Base-by-base conservation (phyloP, 2,113 vertebrate genomes). In the Perca flavescens region DNA sequence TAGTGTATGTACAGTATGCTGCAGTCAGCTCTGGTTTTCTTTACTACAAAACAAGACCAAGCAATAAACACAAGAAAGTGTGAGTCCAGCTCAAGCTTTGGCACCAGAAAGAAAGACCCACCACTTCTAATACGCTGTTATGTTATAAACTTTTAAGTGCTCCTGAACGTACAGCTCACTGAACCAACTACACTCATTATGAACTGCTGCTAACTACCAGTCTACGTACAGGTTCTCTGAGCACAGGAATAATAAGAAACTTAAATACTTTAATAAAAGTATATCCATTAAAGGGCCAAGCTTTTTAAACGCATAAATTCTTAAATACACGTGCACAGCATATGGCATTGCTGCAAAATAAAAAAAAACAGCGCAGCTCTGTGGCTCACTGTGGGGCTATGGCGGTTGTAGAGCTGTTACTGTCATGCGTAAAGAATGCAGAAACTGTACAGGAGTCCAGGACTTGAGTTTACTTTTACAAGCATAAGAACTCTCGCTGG, bases 111-210 rank as follows among this genome's bases (percentile, higher is more conserved):
- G 58, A 87, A 60, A 82, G 66, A 88, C 69, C 74, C 69, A 49
- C 54, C 58, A 72, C 58, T 61, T 80, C 64, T 84, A 88, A 88
- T 90, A 65, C 47, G 60, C 60, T 28, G 76, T 66, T 25, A 69
- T 72, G 66, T 84, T 70, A 87, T 80, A 85, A 82, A 81, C 70
- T 86, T 89, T 88, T 87, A 88, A 93, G 83, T 80, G 88, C 77
- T 84, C 77, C 57, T 84, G 74, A 87, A 86, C 74, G 74, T 60
- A 68, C 87, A 82, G 83, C 83, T 87, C 68, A 88, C 28, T 83
- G 84, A 77, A 89, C 82, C 75, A 46, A 88, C 78, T 74, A 70
- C 80, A 74, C 22, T 90, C 75, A 87, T 90, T 89, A 89, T 74
- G 67, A 90, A 74, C 62, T 87, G 28, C 71, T 66, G 74, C 85